These are phyloP conservation scores for Lacanobia wlatinum DNA, from an alignment of 2,888 invertebrate species.

Conservation along the genomic window DNA sequence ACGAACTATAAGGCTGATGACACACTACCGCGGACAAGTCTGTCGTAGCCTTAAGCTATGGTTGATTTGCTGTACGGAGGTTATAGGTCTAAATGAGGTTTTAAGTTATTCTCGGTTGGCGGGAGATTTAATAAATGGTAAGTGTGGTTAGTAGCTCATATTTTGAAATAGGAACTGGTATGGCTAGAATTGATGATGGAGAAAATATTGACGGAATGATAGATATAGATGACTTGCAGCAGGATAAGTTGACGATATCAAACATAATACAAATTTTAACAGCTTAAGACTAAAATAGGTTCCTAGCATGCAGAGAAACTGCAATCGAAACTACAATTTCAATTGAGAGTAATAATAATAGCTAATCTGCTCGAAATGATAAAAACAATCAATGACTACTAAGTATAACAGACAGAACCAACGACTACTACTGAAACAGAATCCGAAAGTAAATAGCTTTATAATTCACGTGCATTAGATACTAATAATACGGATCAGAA, in stretches of 20 bases:
- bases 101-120: constrained; percentile 21
- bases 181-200: neutral
- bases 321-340: neutral
- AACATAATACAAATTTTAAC: neutral
- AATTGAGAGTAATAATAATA: neutral
- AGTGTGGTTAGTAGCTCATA: constrained; percentile 2
- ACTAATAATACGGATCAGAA: constrained; percentile 29
- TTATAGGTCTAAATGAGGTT: constrained; percentile 35
- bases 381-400: neutral
- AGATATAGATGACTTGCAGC: no score
- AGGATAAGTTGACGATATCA: no score
- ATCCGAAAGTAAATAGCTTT: constrained; percentile 39
- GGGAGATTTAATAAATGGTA: constrained; percentile 23
- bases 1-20: constrained; percentile 31
- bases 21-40: constrained; percentile 34
- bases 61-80: constrained; percentile 41
- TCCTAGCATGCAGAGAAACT: neutral
- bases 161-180: constrained; percentile 17
- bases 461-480: constrained; percentile 27
- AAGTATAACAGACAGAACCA: neutral
- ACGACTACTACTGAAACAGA: neutral
- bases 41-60: constrained; percentile 40
- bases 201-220: neutral
- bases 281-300: neutral
- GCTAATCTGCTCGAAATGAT: neutral